Conservation (phyloP, 2,113 vertebrate species). For the Pleuronectes platessa region DNA sequence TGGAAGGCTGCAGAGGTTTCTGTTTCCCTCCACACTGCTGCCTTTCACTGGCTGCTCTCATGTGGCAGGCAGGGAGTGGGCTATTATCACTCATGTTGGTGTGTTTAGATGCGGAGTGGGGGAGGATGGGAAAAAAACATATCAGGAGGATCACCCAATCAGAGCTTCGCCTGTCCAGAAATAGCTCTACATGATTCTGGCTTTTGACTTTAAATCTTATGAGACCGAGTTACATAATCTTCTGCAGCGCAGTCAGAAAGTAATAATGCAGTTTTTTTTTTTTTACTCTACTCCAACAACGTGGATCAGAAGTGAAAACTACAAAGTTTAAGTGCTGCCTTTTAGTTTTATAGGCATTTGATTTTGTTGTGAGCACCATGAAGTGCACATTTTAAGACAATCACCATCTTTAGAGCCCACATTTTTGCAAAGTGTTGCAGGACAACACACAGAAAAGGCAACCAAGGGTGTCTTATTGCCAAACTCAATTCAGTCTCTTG, state of each 20-base stretch:
- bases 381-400: neutral
- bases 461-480: neutral
- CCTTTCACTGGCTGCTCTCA: slow-evolving; percentile 52
- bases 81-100: slow-evolving; percentile 39
- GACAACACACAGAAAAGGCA: neutral
- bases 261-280: neutral
- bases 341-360: neutral
- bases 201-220: neutral
- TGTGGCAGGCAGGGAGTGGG: slow-evolving; percentile 26
- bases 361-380: neutral
- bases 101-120: slow-evolving; percentile 47
- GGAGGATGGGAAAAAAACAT: slow-evolving; percentile 20
- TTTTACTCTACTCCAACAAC: neutral
- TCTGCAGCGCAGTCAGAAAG: neutral
- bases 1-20: slow-evolving; percentile 68
- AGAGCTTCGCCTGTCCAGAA: slow-evolving; percentile 5
- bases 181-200: neutral
- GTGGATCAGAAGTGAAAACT: neutral
- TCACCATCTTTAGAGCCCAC: too few relatives aligned
- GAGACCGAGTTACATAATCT: slow-evolving; percentile 19
- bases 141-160: neutral
- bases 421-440: too few relatives aligned
- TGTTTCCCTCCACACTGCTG: slow-evolving; percentile 62
- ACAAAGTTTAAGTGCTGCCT: neutral
- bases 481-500: neutral